These are phyloP conservation scores for Caenorhabditis angaria DNA, from an alignment of 2,888 invertebrate genomes.

Conservation along the genomic window DNA sequence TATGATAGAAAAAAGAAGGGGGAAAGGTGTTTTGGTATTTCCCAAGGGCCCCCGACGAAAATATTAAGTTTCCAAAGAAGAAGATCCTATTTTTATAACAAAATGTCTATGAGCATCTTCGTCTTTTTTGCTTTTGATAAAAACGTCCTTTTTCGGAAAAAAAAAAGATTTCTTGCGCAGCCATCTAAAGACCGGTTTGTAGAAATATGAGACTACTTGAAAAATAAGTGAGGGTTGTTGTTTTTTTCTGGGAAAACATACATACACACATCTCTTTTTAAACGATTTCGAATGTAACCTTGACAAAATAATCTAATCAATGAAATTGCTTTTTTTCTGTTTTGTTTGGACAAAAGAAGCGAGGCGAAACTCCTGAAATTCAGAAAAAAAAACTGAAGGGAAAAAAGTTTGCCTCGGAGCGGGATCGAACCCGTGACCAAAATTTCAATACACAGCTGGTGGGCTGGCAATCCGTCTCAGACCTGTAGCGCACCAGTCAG, in stretches of 20 bases:
- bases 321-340: not conserved
- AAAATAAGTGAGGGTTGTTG: slow-evolving; percentile 1
- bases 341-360: not conserved
- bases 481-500: too few relatives aligned
- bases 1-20: not conserved
- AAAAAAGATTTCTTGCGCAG: not conserved
- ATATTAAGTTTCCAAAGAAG: too few relatives aligned
- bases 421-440: too few relatives aligned
- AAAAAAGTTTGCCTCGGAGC: not conserved
- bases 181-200: slow-evolving; percentile 4
- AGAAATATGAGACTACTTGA: slow-evolving; percentile 4
- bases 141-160: not conserved
- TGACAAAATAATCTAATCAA: slow-evolving; percentile 1
- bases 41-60: not conserved
- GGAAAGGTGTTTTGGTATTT: not conserved
- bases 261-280: not conserved
- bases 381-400: not conserved
- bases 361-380: not conserved
- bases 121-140: too few relatives aligned
- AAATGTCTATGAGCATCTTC: too few relatives aligned
- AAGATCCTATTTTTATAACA: too few relatives aligned
- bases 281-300: slow-evolving; percentile 4
- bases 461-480: too few relatives aligned
- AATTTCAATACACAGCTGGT: too few relatives aligned
- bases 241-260: not conserved